Evolutionary conservation across 2,797 vertebrate species (phyloP).

Genomic region (Pterois miles): DNA sequence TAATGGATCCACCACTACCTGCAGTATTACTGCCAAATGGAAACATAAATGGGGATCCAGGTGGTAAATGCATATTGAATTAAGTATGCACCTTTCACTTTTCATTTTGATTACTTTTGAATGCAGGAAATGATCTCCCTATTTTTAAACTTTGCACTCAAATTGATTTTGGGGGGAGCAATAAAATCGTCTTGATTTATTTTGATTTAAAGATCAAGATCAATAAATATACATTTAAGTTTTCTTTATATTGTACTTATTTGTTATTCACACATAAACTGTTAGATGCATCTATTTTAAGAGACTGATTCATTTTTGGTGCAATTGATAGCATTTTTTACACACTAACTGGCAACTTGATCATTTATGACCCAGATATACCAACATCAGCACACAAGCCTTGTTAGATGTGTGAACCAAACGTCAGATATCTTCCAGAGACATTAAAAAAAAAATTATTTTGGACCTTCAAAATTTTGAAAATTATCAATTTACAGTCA

Average conservation of each 20-base stretch:
- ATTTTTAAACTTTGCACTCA: neutral
- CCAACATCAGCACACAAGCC: too few species aligned
- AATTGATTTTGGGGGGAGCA: neutral
- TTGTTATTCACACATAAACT: neutral
- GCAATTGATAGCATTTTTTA: too few species aligned
- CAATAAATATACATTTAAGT: neutral
- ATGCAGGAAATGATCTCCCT: neutral
- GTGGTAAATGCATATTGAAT: conserved; percentile 2
- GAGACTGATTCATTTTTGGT: neutral
- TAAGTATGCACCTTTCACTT: neutral
- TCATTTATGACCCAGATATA: too few species aligned
- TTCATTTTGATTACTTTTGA: neutral
- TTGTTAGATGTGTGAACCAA: too few species aligned
- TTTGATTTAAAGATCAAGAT: neutral
- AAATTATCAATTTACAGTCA: too few species aligned
- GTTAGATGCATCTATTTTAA: neutral
- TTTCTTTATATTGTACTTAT: neutral
- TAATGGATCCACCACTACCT: neutral
- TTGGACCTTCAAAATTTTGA: too few species aligned
- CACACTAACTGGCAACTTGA: too few species aligned
- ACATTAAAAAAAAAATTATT: too few species aligned
- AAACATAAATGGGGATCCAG: neutral
- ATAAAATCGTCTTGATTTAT: neutral
- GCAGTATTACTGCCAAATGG: neutral
- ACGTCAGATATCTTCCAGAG: too few species aligned